Conservation (phyloP, 2,888 invertebrate species). For the Polydesmus complanatus region DNA sequence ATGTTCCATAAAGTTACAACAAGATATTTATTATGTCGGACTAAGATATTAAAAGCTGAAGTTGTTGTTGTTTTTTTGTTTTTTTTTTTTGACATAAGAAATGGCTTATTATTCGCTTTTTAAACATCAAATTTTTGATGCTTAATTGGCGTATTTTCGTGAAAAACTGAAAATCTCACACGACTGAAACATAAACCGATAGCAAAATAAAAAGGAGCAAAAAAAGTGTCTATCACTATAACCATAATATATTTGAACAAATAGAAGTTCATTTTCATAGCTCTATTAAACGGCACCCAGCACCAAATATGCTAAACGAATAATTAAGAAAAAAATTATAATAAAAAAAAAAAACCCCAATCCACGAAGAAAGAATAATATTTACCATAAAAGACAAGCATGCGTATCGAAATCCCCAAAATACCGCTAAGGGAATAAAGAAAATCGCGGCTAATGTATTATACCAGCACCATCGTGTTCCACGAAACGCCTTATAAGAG, state of each 20-base stretch:
- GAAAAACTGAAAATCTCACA: neutral
- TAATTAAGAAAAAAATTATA: too few relatives aligned
- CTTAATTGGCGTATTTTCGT: too few relatives aligned
- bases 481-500: slow-evolving; percentile 48
- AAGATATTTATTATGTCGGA: too few relatives aligned
- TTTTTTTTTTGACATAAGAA: too few relatives aligned
- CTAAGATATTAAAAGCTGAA: too few relatives aligned
- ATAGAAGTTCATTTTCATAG: slow-evolving; percentile 51
- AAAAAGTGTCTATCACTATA: neutral
- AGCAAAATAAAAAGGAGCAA: neutral
- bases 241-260: slow-evolving; percentile 21
- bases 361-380: neutral
- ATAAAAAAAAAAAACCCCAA: neutral
- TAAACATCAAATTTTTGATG: too few relatives aligned
- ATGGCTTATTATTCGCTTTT: too few relatives aligned
- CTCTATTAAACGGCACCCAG: slow-evolving; percentile 48
- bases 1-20: too few relatives aligned
- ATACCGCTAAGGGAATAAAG: slow-evolving; percentile 51
- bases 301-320: slow-evolving; percentile 65
- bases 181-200: neutral
- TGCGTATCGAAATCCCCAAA: slow-evolving; percentile 52
- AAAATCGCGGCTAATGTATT: slow-evolving; percentile 48
- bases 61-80: too few relatives aligned
- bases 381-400: slow-evolving; percentile 53
- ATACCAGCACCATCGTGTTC: slow-evolving; percentile 53